Evolutionary conservation across 2,113 vertebrate species (phyloP), one percentile per base, ranked within the genome.

Genomic region (Lamprologus lemairii): DNA sequence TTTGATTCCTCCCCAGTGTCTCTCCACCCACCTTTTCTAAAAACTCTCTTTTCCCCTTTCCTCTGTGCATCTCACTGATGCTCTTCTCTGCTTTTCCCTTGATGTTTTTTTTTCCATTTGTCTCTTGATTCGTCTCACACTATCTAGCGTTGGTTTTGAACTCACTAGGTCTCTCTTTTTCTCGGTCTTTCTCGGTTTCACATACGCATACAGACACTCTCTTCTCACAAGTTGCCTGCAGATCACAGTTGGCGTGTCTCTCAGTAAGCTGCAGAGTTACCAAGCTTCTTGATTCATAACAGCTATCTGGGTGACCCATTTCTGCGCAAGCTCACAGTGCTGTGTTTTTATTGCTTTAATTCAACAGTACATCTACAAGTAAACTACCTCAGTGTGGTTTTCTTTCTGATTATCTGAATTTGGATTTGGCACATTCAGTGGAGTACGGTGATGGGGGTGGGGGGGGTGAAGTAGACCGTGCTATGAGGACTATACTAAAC

Each of bases 301-400:
- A 91, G 85, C 88, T 94, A 94, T 94, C 83, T 95, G 92, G 92
- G 92, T 96, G 95, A 96, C 95, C 95, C 88, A 96, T 91, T 96
- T 96, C 90, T 92, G 89, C 87, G 58, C 87, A 87, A 83, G 90
- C 81, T 81, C 86, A 2, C 86, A 86, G 86, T 75, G 81, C 86
- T 58, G 42, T 87, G 86, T 9, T 79, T 83, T 89, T 73, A 40
- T 37, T 49, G 83, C 81, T 68, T 80, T 60, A 63, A n/a, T 68
- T 81, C 23, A 16, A 75, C 82, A 49, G 6, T 37, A 63, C 9
- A 58, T 21, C 40, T 35, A 60, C 26, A 17, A 49, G 16, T 49
- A 49, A 7, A 82, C 21, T 33, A 14, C 33, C 68, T 35, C 31
- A 26, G 9, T 19, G 55, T 33, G n/a, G n/a, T 26, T 31, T 11